Evolutionary conservation across 1,140 invertebrate species (phyloP), one percentile per base, ranked within the genome.

Genomic region (Apis laboriosa): DNA sequence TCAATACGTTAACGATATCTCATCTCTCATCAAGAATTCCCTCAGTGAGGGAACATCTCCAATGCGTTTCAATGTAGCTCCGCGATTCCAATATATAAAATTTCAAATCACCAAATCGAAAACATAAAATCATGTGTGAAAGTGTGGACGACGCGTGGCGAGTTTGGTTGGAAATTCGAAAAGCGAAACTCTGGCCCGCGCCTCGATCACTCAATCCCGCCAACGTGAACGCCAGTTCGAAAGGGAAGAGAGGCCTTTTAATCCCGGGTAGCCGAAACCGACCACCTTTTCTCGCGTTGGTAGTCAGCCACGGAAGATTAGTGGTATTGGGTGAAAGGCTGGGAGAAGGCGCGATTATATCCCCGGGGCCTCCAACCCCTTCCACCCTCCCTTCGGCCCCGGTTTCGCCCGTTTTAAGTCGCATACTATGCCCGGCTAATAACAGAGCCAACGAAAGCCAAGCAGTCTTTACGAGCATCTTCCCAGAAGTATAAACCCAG

Each of bases 401-500:
- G 17, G 72, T 60, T 88, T 53, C 24, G 90, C 87, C 88, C 86
- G 86, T 82, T 92, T 90, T 77, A 88, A 92, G 90, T 90, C 88
- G 84, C 86, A 87, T 85, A 86, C 53, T 75, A 61, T 87, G 88
- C 89, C 64, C 81, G 89, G 91, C 90, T 94, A 94, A 93, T 94
- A 93, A 94, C 93, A 94, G 92, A 92, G 86, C 86, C 88, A 91
- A 90, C 90, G 84, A 90, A 88, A 92, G 88, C 90, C 90, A 90
- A 88, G 90, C 87, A 85, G 88, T 92, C 92, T 94, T 94, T 94
- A 94, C 92, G 92, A 94, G 90, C 91, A 77, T 91, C 91, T 94
- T 94, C 93, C 85, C 91, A 94, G 93, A 94, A 94, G 92, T 93
- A 93, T 93, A 93, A 93, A 94, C 91, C 89, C 86, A 68, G 79